A percentile compares a stretch with the other conserved stretches of the same genome.
Evolutionary conservation across 1,140 invertebrate species (phyloP).

Genomic region (Drosophila ercepeae): DNA sequence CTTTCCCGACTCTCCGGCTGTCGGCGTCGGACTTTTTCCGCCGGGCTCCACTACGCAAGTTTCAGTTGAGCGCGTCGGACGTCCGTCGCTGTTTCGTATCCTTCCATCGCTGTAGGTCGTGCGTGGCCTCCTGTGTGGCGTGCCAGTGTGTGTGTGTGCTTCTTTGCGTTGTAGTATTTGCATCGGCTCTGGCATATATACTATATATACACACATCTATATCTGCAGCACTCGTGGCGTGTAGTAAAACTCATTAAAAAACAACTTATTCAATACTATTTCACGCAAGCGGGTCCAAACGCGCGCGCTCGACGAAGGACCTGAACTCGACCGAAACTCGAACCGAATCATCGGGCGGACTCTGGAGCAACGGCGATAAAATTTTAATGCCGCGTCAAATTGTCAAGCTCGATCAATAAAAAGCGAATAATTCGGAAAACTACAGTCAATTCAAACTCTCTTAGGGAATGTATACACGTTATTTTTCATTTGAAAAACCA

Average conservation of each 20-base stretch:
- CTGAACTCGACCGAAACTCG: conserved; percentile 3
- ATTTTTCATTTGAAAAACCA: too few relatives aligned
- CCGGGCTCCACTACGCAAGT: conserved; percentile 78
- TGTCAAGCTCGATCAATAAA: conserved; percentile 63
- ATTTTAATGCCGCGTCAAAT: conserved; percentile 72
- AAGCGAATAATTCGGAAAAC: conserved; percentile 34
- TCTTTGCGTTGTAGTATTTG: conserved; percentile 73
- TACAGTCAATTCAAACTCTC: conserved; percentile 65
- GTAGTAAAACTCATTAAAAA: conserved; percentile 80
- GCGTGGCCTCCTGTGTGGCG: conserved; percentile 22
- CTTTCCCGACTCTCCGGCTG: conserved; percentile 15
- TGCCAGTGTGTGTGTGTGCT: conserved; percentile 9
- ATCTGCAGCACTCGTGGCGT: conserved; percentile 66
- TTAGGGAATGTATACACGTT: conserved; percentile 50
- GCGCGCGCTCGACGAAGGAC: conserved; percentile 61
- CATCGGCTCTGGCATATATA: conserved; percentile 41
- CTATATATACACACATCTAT: conserved; percentile 14
- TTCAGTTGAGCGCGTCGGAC: conserved; percentile 82
- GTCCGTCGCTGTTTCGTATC: conserved; percentile 36
- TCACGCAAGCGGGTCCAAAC: conserved; percentile 57
- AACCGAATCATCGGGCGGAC: conserved; percentile 31
- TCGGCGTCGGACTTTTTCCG: conserved; percentile 38
- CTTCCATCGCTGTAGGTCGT: conserved; percentile 40
- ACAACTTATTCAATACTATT: conserved; percentile 79
- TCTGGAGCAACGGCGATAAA: conserved; percentile 63